Percentiles rank a stretch among this genome's conserved stretches.
Conservation (phyloP, 2,113 vertebrate genomes). For the Dicerorhinus sumatrensis region DNA sequence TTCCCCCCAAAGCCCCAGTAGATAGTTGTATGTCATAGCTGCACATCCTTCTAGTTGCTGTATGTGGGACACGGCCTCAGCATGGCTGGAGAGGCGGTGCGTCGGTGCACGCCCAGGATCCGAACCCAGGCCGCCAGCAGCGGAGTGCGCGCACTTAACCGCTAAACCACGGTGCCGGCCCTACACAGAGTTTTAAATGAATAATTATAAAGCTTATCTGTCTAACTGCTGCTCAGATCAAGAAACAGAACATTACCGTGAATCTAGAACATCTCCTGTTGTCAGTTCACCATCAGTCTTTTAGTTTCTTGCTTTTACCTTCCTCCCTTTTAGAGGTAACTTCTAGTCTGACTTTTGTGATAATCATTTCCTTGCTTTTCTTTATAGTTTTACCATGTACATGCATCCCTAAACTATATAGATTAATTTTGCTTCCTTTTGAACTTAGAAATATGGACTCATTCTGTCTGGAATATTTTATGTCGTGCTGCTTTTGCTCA, state of each 20-base stretch:
- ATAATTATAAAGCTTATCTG: not conserved
- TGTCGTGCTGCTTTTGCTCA: not conserved
- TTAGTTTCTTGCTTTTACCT: no score
- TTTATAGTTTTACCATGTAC: not conserved
- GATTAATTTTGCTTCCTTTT: not conserved
- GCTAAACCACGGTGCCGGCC: no score
- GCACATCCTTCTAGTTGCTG: no score
- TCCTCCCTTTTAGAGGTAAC: not conserved
- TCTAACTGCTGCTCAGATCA: not conserved
- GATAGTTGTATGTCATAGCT: no score
- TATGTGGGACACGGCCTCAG: no score
- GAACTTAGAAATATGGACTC: not conserved
- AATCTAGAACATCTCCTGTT: not conserved
- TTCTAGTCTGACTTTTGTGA: not conserved
- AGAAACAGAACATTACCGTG: not conserved
- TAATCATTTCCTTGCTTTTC: not conserved
- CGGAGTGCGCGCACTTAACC: no score
- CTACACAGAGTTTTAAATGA: not conserved
- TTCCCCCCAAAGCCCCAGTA: no score
- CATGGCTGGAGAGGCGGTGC: no score
- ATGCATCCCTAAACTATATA: not conserved
- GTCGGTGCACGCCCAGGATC: no score
- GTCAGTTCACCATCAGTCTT: not conserved
- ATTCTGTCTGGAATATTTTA: not conserved
- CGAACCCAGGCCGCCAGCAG: no score